Percentiles rank a stretch among this genome's conserved stretches.
phyloP scores from a whole-genome alignment of 1,140 invertebrate genomes.

The Bombus difficillimus region DNA sequence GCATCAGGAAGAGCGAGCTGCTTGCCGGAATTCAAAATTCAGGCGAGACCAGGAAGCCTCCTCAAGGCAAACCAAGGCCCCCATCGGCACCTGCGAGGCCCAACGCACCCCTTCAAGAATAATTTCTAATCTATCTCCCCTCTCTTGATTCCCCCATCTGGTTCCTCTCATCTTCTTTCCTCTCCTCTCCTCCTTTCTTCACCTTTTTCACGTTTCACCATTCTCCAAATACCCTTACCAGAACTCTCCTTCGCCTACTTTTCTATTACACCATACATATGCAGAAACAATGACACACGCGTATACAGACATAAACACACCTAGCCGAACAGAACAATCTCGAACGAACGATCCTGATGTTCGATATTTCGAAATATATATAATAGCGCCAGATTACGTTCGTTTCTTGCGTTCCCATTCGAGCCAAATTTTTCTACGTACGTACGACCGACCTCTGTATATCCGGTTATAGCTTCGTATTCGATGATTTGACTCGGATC shows the following conservation, averaged over 20 bases:
- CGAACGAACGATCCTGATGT: conserved; percentile 1
- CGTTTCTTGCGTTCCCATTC: not conserved
- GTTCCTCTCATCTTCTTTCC: conserved; percentile 1
- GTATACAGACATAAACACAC: not conserved
- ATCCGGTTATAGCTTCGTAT: too few relatives aligned
- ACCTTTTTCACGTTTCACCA: not conserved
- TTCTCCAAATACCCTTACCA: not conserved
- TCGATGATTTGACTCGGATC: too few relatives aligned
- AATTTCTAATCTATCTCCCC: conserved; percentile 58
- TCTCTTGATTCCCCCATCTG: not conserved
- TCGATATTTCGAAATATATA: conserved; percentile 44
- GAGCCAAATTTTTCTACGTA: not conserved
- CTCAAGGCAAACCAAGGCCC: conserved; percentile 83
- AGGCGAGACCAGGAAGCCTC: conserved; percentile 81
- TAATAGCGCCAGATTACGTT: not conserved
- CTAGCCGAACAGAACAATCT: conserved; percentile 7
- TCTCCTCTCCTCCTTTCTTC: conserved; percentile 11
- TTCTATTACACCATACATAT: not conserved
- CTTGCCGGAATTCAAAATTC: conserved; percentile 89
- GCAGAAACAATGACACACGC: not conserved
- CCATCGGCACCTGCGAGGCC: conserved; percentile 79
- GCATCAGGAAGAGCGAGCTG: conserved; percentile 95
- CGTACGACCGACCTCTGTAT: not conserved
- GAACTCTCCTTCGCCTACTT: not conserved
- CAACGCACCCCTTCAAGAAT: conserved; percentile 69